phyloP scores from a whole-genome alignment of 2,888 invertebrate species.

The Azorinus chamasolen region DNA sequence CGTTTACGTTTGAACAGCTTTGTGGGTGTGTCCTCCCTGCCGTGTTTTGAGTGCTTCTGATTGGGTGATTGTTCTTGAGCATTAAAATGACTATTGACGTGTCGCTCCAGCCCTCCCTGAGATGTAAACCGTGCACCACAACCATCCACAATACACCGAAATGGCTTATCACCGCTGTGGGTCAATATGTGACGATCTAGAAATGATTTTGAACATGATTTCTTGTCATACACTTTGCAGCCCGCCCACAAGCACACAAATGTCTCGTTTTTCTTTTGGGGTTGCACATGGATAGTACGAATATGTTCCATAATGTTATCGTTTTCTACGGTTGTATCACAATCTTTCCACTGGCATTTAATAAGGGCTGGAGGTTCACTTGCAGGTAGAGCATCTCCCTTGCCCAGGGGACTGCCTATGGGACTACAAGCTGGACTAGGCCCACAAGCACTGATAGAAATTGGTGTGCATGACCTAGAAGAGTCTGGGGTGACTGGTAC shows the following conservation, averaged over 20 bases:
- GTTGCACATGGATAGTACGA: conserved; percentile 81
- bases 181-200: conserved; percentile 96
- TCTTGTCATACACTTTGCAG: conserved; percentile 97
- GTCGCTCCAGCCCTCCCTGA: conserved; percentile 92
- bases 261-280: conserved; percentile 92
- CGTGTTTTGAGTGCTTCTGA: conserved; percentile 87
- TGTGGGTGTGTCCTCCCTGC: conserved; percentile 91
- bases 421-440: conserved; percentile 53
- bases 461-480: conserved; percentile 75
- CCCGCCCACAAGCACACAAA: conserved; percentile 97
- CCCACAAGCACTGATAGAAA: conserved; percentile 57
- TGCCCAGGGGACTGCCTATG: conserved; percentile 59
- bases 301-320: conserved; percentile 81
- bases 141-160: conserved; percentile 97
- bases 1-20: conserved; percentile 96
- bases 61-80: conserved; percentile 86
- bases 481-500: conserved; percentile 67
- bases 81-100: conserved; percentile 97
- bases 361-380: conserved; percentile 56
- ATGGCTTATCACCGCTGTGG: conserved; percentile 97
- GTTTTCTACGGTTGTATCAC: conserved; percentile 75
- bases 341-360: conserved; percentile 84
- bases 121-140: conserved; percentile 90
- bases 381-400: conserved; percentile 59
- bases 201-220: conserved; percentile 97